Conservation (phyloP, 2,888 invertebrate species). For the Idaea aversata region DNA sequence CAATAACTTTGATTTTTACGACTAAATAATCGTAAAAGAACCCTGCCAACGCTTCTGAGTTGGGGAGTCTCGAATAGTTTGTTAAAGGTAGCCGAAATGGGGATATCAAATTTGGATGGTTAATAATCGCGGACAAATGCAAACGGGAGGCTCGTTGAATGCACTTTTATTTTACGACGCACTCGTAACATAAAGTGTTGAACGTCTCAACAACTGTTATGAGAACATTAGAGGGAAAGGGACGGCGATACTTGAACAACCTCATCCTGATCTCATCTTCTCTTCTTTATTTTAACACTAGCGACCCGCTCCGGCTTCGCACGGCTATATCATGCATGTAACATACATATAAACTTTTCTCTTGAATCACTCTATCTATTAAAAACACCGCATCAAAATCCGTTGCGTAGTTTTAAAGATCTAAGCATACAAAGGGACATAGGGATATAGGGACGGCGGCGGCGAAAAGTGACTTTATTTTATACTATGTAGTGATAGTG, state of each 20-base stretch:
- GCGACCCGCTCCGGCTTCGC: no score
- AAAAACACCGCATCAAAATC: no score
- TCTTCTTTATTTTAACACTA: constrained; percentile 5
- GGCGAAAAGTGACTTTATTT: no score
- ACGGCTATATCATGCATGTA: no score
- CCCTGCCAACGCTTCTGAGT: constrained; percentile 61
- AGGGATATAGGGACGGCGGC: no score
- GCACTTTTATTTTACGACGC: constrained; percentile 79
- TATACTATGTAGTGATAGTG: no score
- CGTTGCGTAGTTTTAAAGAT: no score
- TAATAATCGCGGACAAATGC: constrained; percentile 73
- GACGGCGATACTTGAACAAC: constrained; percentile 15
- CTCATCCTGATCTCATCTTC: background rate
- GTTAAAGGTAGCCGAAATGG: constrained; percentile 27
- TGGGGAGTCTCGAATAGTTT: constrained; percentile 36
- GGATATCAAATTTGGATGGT: constrained; percentile 49
- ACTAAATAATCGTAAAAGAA: constrained; percentile 82
- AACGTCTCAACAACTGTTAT: constrained; percentile 76
- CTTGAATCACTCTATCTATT: no score
- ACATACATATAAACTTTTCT: no score
- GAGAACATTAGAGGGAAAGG: constrained; percentile 49
- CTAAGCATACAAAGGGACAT: no score
- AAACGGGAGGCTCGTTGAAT: constrained; percentile 73
- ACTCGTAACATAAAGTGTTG: constrained; percentile 76
- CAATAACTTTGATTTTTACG: constrained; percentile 82